Base-by-base conservation (phyloP, 1,140 invertebrate genomes). In the Apis cerana region DNA sequence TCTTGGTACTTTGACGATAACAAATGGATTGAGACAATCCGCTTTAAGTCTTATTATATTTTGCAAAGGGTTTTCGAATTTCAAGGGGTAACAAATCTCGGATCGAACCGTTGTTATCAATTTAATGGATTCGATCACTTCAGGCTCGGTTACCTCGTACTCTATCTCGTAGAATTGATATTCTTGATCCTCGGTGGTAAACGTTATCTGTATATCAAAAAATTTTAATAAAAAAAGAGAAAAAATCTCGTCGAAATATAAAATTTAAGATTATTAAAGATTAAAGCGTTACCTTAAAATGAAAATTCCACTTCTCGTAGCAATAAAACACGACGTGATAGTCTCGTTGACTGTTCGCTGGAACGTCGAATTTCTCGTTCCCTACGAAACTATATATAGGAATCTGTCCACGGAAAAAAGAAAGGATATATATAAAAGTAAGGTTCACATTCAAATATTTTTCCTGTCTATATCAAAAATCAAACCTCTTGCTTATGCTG, bases 121-220 rank as follows among this genome's bases (percentile, higher is more conserved):
- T 61, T 89, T 85, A n/a, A 92, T 91, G 19, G 79, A 78, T 23
- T 85, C 59, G 15, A 89, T 61, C 17, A 85, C 80, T 82, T 91
- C 85, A 3, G 89, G 89, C 58, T 83, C 81, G 4, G 85, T 86
- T 23, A 91, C 75, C 64, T 84, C 84, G 68, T 91, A 91, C 19
- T 91, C 84, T 2, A 91, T 71, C 21, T 91, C 85, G 43, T 91
- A 91, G 62, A 83, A 89, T 86, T 91, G 86, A 72, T 85, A 88
- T 52, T 92, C 89, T 2, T 75, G 70, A 12, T 86, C 80, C 3
- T 80, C 48, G 33, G 86, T 90, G 1, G 72, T 85, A n/a, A 92
- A 91, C 23, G 76, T 91, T 59, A 90, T 54, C 90, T 91, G 43
- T 4, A 81, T 33, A 4, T 5, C 15, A 2, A n/a, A 50, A 52